Conservation (phyloP, 2,888 invertebrate genomes). For the Horisme vitalbata region DNA sequence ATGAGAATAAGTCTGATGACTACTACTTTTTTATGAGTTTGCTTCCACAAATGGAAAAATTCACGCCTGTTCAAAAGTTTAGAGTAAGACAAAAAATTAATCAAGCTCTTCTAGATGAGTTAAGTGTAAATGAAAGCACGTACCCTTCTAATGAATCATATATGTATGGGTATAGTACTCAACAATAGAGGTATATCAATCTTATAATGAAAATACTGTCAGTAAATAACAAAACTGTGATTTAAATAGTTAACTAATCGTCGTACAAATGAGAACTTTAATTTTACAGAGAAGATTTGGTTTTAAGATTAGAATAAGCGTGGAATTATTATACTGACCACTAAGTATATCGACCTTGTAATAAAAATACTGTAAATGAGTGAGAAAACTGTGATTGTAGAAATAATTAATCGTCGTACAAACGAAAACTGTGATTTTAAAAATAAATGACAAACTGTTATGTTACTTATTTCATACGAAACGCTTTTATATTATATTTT, state of each 20-base stretch:
- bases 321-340: slow-evolving; percentile 1
- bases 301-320: slow-evolving; percentile 5
- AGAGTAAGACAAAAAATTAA: slow-evolving; percentile 31
- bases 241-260: not conserved
- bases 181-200: slow-evolving; percentile 15
- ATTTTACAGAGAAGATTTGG: slow-evolving; percentile 2
- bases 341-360: slow-evolving; percentile 8
- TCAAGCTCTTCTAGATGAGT: slow-evolving; percentile 28
- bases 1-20: slow-evolving; percentile 26
- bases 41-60: slow-evolving; percentile 33
- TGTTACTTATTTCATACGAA: slow-evolving; percentile 23
- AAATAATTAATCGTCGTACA: slow-evolving; percentile 18
- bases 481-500: slow-evolving; percentile 29
- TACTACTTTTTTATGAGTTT: slow-evolving; percentile 34
- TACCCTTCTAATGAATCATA: slow-evolving; percentile 24
- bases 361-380: slow-evolving; percentile 20
- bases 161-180: slow-evolving; percentile 18
- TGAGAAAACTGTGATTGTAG: slow-evolving; percentile 17
- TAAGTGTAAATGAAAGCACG: slow-evolving; percentile 25
- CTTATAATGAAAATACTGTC: slow-evolving; percentile 12
- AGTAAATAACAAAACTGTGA: slow-evolving; percentile 10
- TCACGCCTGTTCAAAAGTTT: slow-evolving; percentile 30
- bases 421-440: slow-evolving; percentile 12
- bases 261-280: slow-evolving; percentile 3
- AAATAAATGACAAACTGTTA: slow-evolving; percentile 22